Percentiles rank a stretch among this genome's conserved stretches.
Evolutionary conservation across 2,888 invertebrate genomes (phyloP).

Genomic region (Eurytoma adleriae): DNA sequence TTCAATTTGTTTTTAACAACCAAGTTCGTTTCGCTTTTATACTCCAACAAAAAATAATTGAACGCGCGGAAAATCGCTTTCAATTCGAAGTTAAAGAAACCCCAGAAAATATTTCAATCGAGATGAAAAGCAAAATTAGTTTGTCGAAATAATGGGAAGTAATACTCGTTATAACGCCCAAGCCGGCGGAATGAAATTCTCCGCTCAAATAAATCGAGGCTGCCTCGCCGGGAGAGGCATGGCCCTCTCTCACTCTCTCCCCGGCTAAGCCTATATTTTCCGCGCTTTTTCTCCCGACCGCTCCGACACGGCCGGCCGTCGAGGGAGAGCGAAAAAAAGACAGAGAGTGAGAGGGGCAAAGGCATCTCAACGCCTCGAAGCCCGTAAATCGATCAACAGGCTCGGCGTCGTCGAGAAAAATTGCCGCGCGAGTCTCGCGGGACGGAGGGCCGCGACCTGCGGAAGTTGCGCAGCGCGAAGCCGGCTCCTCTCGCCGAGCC

Average conservation of each 20-base stretch:
- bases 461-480: slow-evolving; percentile 43
- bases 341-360: neutral
- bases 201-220: neutral
- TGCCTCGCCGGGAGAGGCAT: neutral
- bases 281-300: neutral
- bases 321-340: slow-evolving; percentile 2
- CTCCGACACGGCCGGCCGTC: neutral
- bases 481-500: slow-evolving; percentile 53
- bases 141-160: too few relatives aligned
- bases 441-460: slow-evolving; percentile 46
- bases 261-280: slow-evolving; percentile 8
- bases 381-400: slow-evolving; percentile 67
- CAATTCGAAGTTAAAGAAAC: too few relatives aligned
- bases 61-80: too few relatives aligned
- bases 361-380: slow-evolving; percentile 12
- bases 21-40: too few relatives aligned
- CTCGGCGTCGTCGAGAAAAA: slow-evolving; percentile 65
- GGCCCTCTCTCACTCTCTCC: neutral
- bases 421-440: slow-evolving; percentile 54
- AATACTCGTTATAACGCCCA: neutral
- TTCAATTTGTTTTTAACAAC: too few relatives aligned
- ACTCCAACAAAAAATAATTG: too few relatives aligned
- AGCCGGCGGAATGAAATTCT: slow-evolving; percentile 2
- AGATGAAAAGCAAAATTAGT: too few relatives aligned
- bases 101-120: too few relatives aligned